These are phyloP conservation scores for Pachyramphus minor DNA, from an alignment of 2,113 vertebrate species.

Conservation along the genomic window DNA sequence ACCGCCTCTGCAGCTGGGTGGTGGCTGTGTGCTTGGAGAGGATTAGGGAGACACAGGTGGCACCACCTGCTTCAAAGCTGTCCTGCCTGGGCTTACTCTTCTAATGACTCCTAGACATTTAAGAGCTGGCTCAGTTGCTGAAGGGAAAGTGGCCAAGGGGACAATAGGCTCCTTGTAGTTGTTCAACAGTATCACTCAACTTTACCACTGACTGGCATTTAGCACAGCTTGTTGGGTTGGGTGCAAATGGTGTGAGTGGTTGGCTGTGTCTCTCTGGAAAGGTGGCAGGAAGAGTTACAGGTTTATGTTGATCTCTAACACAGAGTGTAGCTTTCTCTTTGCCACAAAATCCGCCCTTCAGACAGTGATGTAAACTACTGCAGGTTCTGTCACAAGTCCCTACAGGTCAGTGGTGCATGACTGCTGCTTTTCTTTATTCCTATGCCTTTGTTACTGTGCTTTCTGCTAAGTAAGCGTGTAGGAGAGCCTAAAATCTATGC, in stretches of 20 bases:
- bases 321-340: neutral
- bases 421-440: neutral
- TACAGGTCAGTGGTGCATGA: neutral
- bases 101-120: neutral
- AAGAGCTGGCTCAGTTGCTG: neutral
- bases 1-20: neutral
- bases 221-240: neutral
- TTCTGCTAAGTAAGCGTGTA: neutral
- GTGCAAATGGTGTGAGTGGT: rapidly evolving
- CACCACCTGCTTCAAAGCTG: slow-evolving; percentile 10
- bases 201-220: neutral
- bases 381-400: neutral
- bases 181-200: neutral
- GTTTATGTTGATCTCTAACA: neutral
- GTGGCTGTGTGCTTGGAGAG: neutral
- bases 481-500: neutral
- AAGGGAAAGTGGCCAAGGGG: neutral
- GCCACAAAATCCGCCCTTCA: neutral
- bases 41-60: slow-evolving; percentile 45
- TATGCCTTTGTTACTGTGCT: neutral
- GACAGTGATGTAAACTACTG: neutral
- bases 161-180: slow-evolving; percentile 32
- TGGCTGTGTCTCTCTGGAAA: neutral
- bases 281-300: neutral
- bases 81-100: neutral